Base-by-base conservation (phyloP, 2,888 invertebrate species). In the Drosophila mettleri region DNA sequence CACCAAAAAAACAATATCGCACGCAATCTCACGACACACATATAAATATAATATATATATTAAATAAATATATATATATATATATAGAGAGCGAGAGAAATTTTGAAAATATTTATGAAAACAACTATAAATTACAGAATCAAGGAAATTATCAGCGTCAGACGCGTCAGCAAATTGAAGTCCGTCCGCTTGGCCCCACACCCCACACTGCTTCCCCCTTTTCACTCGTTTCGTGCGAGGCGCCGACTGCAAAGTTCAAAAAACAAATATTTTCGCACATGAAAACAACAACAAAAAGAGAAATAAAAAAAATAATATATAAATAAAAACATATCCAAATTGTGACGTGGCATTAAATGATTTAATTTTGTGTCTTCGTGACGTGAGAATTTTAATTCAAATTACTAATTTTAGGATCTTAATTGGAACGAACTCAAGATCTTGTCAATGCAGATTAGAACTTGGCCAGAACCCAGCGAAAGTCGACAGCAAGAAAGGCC, bases 101-200 rank as follows among this genome's bases (percentile, higher is more conserved):
- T 48, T 48, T 48, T 10, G 33, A 66, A 62, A 59, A 62, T 72
- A 77, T 80, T 67, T 68, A 53, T 75, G 66, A 87, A 86, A 87
- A 85, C 87, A 84, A 69, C 85, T 70, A 84, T 84, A 84, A 87
- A 84, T 85, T 85, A 87, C 82, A 74, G 65, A 82, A 78, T 84
- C 84, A 87, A 84, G 84, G 85, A 84, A 84, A 87, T 87, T 69
- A 85, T 85, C 69, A 82, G 68, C 82, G 73, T 49, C 72, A 73
- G 63, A 22, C 66, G 77, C 82, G 79, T 83, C 86, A 87, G 67
- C 71, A 67, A 61, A 76, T 60, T 72, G 31, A 68, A 53, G 24
- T 16, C 41, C 22, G 16, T 12, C 43, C 24, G 6, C 16, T 7
- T 18, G 20, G 36, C 24, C 36, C 14, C 29, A 16, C n/a, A n/a